Evolutionary conservation across 2,797 vertebrate genomes (phyloP).

Genomic region (Trematomus bernacchii): DNA sequence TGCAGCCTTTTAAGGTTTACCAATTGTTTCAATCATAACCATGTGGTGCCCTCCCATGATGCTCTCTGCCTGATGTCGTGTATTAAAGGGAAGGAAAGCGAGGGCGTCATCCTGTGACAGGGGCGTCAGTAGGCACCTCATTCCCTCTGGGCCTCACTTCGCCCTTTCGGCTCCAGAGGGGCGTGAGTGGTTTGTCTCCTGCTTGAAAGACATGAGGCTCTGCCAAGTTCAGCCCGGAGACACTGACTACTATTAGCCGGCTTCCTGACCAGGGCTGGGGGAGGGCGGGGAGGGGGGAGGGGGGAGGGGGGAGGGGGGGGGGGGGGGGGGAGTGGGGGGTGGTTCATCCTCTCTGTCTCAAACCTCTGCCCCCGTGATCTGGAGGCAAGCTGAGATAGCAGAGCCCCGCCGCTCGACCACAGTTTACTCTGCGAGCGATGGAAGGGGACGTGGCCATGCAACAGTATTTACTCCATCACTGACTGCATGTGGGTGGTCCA

Average conservation of each 20-base stretch:
- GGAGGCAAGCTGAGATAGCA: slow-evolving; percentile 78
- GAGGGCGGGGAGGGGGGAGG: slow-evolving; percentile 33
- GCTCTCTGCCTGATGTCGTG: slow-evolving; percentile 51
- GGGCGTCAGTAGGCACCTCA: slow-evolving; percentile 73
- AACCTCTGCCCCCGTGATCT: slow-evolving; percentile 63
- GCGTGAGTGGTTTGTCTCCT: slow-evolving; percentile 69
- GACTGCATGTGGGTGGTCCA: slow-evolving; percentile 84
- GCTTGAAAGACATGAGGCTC: slow-evolving; percentile 61
- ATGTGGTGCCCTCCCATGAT: slow-evolving; percentile 41
- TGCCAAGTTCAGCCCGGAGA: slow-evolving; percentile 68
- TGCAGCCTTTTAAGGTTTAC: background rate
- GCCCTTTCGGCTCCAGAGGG: slow-evolving; percentile 68
- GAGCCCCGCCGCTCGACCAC: slow-evolving; percentile 62
- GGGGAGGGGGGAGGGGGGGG: too few relatives aligned
- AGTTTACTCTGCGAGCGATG: slow-evolving; percentile 75
- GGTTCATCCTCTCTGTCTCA: slow-evolving; percentile 30
- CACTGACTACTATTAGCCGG: slow-evolving; percentile 63
- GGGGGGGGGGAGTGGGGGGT: too few relatives aligned
- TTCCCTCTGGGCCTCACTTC: slow-evolving; percentile 73
- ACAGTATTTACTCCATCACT: slow-evolving; percentile 83
- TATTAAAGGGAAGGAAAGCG: slow-evolving; percentile 67
- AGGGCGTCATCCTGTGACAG: slow-evolving; percentile 70
- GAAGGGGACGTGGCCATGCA: slow-evolving; percentile 72
- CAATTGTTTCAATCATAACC: slow-evolving; percentile 29
- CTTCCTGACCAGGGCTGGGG: slow-evolving; percentile 52